Percentiles rank a stretch among this genome's conserved stretches.
phyloP scores from a whole-genome alignment of 2,797 vertebrate species.

The Enteromius mattozi region DNA sequence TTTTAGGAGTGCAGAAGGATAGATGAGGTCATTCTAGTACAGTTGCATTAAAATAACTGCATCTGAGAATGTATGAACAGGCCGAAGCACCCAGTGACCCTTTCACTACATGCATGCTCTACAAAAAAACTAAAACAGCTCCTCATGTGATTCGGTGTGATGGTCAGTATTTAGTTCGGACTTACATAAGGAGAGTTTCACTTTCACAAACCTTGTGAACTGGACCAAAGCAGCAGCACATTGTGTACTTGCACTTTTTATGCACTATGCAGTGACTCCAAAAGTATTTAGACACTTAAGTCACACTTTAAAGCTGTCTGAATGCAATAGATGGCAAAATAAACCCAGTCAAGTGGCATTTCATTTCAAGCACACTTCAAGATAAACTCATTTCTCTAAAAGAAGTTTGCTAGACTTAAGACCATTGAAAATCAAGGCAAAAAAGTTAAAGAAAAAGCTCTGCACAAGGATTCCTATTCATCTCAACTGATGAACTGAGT shows the following conservation, averaged over 20 bases:
- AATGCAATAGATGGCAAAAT: neutral
- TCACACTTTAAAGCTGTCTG: neutral
- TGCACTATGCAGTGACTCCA: neutral
- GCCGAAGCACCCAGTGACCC: slow-evolving; percentile 17
- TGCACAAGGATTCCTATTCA: neutral
- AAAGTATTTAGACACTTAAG: neutral
- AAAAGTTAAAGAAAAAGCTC: neutral
- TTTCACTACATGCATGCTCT: neutral
- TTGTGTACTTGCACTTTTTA: neutral
- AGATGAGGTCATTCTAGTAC: slow-evolving; percentile 22
- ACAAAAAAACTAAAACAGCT: slow-evolving; percentile 19
- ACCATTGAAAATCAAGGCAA: neutral
- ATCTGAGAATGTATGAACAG: neutral
- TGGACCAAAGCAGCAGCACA: neutral
- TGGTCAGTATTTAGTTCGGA: slow-evolving; percentile 17
- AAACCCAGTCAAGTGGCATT: neutral
- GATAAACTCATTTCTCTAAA: neutral
- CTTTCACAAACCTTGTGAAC: slow-evolving; percentile 18
- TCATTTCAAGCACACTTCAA: neutral
- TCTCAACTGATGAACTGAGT: neutral
- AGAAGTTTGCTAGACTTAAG: neutral
- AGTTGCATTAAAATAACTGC: slow-evolving; percentile 39
- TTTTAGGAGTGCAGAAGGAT: slow-evolving; percentile 29
- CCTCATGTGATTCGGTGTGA: slow-evolving; percentile 47
- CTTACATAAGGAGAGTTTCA: slow-evolving; percentile 12